Percentiles rank a stretch among this genome's conserved stretches.
Conservation (phyloP, 92 coral and sea anemone species). For the Bergia puertoricense region DNA sequence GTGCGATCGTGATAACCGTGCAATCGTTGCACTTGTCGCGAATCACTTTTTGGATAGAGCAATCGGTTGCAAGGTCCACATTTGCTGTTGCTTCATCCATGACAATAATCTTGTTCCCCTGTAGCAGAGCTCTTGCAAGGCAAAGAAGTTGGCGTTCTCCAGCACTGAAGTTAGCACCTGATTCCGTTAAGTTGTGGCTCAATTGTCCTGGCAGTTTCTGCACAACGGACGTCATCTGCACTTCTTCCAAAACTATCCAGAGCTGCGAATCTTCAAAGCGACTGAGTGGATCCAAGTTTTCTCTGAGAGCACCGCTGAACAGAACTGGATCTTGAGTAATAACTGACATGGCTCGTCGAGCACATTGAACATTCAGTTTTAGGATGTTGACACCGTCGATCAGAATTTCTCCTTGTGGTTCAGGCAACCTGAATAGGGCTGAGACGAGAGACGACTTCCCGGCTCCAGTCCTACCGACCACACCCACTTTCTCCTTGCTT, state of each 20-base stretch:
- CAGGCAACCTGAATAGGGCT: slow-evolving; percentile 5
- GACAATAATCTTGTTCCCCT: slow-evolving; percentile 6
- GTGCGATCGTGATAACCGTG: slow-evolving; percentile 15
- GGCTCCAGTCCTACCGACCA: slow-evolving; percentile 12
- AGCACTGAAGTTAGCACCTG: slow-evolving; percentile 10
- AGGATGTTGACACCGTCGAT: slow-evolving; percentile 5
- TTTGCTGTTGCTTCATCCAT: slow-evolving; percentile 25
- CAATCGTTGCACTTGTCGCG: slow-evolving; percentile 4
- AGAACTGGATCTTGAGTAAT: slow-evolving; percentile 16
- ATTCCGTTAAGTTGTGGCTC: not conserved
- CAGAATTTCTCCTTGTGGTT: slow-evolving; percentile 12
- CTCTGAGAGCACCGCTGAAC: slow-evolving; percentile 5
- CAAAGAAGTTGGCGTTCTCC: slow-evolving; percentile 19
- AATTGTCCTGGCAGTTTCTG: not conserved
- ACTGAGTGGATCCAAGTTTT: not conserved
- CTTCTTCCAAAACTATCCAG: not conserved
- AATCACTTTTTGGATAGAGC: slow-evolving; percentile 5
- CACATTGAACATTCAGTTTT: not conserved
- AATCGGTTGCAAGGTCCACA: slow-evolving; percentile 15
- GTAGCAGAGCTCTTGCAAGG: slow-evolving; percentile 15
- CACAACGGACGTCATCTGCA: not conserved
- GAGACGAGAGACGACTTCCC: slow-evolving; percentile 4
- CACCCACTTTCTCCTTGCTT: slow-evolving; percentile 9
- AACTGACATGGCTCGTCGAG: slow-evolving; percentile 5
- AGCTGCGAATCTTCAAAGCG: not conserved